A percentile compares a stretch with the other conserved stretches of the same genome.
phyloP scores from a whole-genome alignment of 2,888 invertebrate genomes.

The Hoplodrina ambigua region DNA sequence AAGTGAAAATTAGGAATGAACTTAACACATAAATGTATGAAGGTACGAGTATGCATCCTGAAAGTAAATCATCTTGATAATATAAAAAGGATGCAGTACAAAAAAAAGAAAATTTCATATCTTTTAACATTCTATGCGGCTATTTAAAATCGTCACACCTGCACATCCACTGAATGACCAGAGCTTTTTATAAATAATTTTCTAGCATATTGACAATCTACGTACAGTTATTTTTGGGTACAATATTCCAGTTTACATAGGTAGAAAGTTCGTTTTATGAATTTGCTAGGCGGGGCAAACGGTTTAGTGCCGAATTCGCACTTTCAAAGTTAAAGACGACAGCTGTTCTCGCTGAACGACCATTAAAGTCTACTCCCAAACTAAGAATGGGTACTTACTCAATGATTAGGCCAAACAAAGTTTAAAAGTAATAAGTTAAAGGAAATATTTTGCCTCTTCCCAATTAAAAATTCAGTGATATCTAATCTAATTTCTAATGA shows the following conservation, averaged over 20 bases:
- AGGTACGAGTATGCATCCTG: too few relatives aligned
- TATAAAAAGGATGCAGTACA: not conserved
- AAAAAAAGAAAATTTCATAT: not conserved
- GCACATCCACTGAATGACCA: not conserved
- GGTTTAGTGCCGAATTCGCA: conserved; percentile 67
- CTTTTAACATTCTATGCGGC: conserved; percentile 1
- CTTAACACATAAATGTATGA: not conserved
- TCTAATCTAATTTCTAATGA: conserved; percentile 24
- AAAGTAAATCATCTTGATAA: not conserved
- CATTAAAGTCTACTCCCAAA: conserved; percentile 73
- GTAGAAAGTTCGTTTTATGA: conserved; percentile 74
- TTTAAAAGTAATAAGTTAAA: conserved; percentile 21
- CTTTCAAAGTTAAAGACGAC: conserved; percentile 71
- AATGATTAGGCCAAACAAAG: conserved; percentile 57
- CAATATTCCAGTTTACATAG: conserved; percentile 64
- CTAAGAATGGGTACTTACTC: conserved; percentile 66
- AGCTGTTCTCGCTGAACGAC: conserved; percentile 71
- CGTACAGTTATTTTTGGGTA: conserved; percentile 26
- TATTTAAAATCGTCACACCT: conserved; percentile 14
- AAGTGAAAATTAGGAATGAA: not conserved
- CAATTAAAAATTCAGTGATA: conserved; percentile 17
- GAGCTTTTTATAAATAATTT: not conserved
- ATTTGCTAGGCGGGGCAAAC: conserved; percentile 65
- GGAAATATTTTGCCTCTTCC: conserved; percentile 22
- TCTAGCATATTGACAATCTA: not conserved